A percentile compares a stretch with the other conserved stretches of the same genome.
phyloP scores from a whole-genome alignment of 2,888 invertebrate genomes.

The Diaperis boleti region DNA sequence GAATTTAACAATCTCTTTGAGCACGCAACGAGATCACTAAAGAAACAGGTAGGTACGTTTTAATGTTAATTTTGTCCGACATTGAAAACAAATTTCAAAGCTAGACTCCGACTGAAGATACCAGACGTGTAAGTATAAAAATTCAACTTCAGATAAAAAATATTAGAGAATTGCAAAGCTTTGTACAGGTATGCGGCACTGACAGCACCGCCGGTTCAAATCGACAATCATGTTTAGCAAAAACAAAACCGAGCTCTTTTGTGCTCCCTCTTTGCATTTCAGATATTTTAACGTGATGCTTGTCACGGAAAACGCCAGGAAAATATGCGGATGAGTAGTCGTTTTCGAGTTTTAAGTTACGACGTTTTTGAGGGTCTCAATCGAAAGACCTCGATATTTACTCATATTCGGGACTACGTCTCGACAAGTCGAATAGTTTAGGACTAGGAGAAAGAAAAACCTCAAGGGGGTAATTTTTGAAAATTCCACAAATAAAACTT shows the following conservation, averaged over 20 bases:
- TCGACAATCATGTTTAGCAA: constrained; percentile 12
- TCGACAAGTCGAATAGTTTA: no score
- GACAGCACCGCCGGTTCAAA: constrained; percentile 10
- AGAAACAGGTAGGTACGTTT: neutral
- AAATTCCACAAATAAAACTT: no score
- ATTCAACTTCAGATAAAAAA: neutral
- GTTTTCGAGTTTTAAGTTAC: neutral
- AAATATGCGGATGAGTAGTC: neutral
- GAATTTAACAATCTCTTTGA: constrained; percentile 7
- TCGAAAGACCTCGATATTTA: no score
- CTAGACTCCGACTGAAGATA: neutral
- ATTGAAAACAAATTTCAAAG: neutral
- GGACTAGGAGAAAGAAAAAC: no score
- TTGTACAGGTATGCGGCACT: constrained; percentile 6
- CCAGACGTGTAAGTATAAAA: neutral
- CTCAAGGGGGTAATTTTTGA: no score
- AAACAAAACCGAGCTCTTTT: constrained; percentile 19
- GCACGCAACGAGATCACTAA: neutral
- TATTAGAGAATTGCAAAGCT: constrained; percentile 5
- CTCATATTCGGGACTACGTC: no score
- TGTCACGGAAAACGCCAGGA: constrained; percentile 1
- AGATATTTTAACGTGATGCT: constrained; percentile 13
- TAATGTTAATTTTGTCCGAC: constrained; percentile 5
- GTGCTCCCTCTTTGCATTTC: neutral
- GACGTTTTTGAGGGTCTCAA: constrained; percentile 2